Evolutionary conservation across 2,113 vertebrate genomes (phyloP).

Genomic region (human): GRCh38 chr15:34748001-34748500

Average conservation of each 20-base stretch:
- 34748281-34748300: background rate
- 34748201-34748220: background rate
- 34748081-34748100: background rate
- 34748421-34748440: background rate
- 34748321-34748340: background rate
- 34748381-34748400: background rate
- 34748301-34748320: background rate
- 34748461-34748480: background rate
- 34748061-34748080: background rate
- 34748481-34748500: background rate
- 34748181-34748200: background rate
- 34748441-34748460: background rate
- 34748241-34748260: background rate
- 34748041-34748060: background rate
- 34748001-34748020: background rate
- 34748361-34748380: rapidly evolving
- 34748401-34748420: background rate
- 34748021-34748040: background rate
- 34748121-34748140: background rate
- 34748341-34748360: background rate
- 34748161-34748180: background rate
- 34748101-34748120: background rate
- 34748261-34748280: background rate
- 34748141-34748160: background rate
- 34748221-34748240: background rate